Conservation (phyloP, 1,140 invertebrate genomes). For the Drosophila sucinea region DNA sequence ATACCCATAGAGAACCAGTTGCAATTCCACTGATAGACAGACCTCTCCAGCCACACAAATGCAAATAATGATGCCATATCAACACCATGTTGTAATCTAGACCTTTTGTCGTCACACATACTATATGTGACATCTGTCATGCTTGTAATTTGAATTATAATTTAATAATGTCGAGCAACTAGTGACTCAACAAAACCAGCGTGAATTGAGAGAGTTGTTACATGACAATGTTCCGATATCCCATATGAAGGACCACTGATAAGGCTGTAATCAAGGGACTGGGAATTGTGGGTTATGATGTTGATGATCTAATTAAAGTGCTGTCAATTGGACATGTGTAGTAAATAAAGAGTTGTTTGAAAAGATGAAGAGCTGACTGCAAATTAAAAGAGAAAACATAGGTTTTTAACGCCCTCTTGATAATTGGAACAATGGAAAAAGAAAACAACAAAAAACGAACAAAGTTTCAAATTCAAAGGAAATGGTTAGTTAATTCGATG, state of each 20-base stretch:
- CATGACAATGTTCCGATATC: conserved; percentile 3
- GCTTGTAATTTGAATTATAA: conserved; percentile 74
- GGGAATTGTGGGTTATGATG: not conserved
- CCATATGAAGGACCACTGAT: conserved; percentile 21
- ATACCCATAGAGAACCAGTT: conserved; percentile 11
- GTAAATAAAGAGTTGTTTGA: not conserved
- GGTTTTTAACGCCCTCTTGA: not conserved
- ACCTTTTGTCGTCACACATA: conserved; percentile 39
- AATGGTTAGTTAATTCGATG: too few species aligned
- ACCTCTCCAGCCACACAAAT: conserved; percentile 13
- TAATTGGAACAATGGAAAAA: not conserved
- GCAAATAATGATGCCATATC: conserved; percentile 7
- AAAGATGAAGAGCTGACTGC: not conserved
- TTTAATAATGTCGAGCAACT: conserved; percentile 56
- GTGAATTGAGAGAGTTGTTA: not conserved
- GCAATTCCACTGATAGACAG: conserved; percentile 34
- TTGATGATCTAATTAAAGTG: conserved; percentile 45
- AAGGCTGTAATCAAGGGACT: conserved; percentile 37
- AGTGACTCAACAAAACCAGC: conserved; percentile 21
- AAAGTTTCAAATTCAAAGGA: not conserved
- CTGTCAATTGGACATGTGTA: conserved; percentile 13
- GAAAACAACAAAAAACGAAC: not conserved
- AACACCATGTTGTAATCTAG: conserved; percentile 50
- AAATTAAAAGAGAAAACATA: not conserved
- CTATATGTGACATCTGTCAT: conserved; percentile 67